Base-by-base conservation (phyloP, 2,888 invertebrate species). In the Neoascia interrupta region DNA sequence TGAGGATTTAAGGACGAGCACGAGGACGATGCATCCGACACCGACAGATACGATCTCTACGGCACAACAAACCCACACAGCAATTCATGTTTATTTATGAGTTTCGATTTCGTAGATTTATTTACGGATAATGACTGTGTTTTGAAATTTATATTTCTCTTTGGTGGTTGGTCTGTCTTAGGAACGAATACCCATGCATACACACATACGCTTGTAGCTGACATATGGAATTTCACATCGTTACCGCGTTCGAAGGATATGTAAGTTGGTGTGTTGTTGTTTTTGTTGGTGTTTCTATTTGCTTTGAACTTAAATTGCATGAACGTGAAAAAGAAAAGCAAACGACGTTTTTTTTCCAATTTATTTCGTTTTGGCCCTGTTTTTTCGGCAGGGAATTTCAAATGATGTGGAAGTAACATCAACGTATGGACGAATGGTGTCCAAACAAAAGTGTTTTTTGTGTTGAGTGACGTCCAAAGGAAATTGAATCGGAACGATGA, bases 51-150 rank as follows among this genome's bases (percentile, higher is more conserved):
- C 45, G 4, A 61, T 60, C 58, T 23, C 13, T 15, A 36, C 41
- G 37, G 41, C 49, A 39, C 21, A 23, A 43, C 43, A 23, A 23
- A 11, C 19, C 26, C 63, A 10, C 69, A 28, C 28, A 49, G 6
- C 41, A 2, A 11, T 37, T 58, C 56, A 69, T 75, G 70, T 70
- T 76, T 76, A 76, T 76, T 76, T 76, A 76, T 70, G 75, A 76
- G 63, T 64, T 70, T 76, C 70, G 75, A 76, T 76, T 70, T 70
- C 58, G 58, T 64, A 70, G 70, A 76, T 76, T 76, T 70, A 64
- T 76, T 58, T 70, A 64, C 53, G 53, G 63, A 70, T 76, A 76
- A 70, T 76, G 75, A 70, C 64, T 76, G 63, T 63, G 43, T 64
- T 58, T 53, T 51, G 61, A 51, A 63, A 75, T 63, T 70, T 53